phyloP scores from a whole-genome alignment of 2,113 vertebrate species.

The Peucedramus taeniatus region DNA sequence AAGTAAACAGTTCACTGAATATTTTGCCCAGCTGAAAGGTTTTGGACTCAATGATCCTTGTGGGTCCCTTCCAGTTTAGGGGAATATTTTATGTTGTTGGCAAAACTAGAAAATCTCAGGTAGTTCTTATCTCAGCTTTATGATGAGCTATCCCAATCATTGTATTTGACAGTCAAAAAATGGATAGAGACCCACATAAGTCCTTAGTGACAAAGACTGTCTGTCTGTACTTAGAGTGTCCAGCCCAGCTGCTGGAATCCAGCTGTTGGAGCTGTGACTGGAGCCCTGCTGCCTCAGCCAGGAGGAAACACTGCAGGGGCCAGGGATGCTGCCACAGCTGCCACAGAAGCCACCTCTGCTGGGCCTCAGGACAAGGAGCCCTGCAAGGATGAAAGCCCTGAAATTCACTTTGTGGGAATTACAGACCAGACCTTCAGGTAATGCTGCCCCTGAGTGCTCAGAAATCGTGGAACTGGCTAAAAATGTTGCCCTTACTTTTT shows the following conservation, averaged over 20 bases:
- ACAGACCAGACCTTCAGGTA: not conserved
- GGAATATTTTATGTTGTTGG: not conserved
- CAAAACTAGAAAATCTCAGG: not conserved
- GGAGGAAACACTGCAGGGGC: not conserved
- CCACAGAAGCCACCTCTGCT: fast-evolving
- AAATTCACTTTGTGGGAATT: not conserved
- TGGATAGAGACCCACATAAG: not conserved
- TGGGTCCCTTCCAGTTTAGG: not conserved
- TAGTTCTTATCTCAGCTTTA: not conserved
- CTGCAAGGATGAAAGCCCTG: not conserved
- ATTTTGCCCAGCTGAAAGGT: not conserved
- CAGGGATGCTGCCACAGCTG: not conserved
- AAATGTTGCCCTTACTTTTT: not conserved
- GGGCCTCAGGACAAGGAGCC: not conserved
- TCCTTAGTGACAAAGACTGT: not conserved
- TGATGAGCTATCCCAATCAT: not conserved
- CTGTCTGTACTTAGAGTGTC: not conserved
- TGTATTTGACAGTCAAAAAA: not conserved
- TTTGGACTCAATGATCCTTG: not conserved
- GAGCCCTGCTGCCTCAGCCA: not conserved
- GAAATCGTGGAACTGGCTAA: not conserved
- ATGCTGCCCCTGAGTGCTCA: not conserved
- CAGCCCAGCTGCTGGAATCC: not conserved
- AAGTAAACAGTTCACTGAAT: not conserved
- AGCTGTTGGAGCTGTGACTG: not conserved